A percentile compares a stretch with the other conserved stretches of the same genome.
Evolutionary conservation across 2,888 invertebrate genomes (phyloP).

Genomic region (Drosophila helvetica): DNA sequence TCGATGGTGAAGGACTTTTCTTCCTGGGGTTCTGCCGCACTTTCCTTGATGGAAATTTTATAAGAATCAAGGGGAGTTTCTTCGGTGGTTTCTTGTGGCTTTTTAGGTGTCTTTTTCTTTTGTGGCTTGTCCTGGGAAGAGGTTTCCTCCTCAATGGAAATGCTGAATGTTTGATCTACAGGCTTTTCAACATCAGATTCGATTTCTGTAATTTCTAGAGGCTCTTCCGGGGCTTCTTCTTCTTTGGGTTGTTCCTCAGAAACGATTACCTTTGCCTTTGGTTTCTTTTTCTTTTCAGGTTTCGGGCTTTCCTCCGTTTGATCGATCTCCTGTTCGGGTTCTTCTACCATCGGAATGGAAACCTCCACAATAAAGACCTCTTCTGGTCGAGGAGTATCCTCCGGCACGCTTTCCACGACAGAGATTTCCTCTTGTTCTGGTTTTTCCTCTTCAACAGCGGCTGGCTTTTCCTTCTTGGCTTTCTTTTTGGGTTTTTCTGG

Average conservation of each 20-base stretch:
- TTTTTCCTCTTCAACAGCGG: slow-evolving; percentile 28
- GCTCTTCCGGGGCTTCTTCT: slow-evolving; percentile 37
- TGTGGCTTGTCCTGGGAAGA: slow-evolving; percentile 6
- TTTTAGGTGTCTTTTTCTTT: slow-evolving; percentile 35
- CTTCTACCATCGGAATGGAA: slow-evolving; percentile 50
- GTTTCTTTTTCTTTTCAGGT: slow-evolving; percentile 78
- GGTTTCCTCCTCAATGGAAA: slow-evolving; percentile 48
- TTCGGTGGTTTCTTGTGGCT: slow-evolving; percentile 26
- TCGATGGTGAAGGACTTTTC: slow-evolving; percentile 65
- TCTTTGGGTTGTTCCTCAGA: slow-evolving; percentile 83
- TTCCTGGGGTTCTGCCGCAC: slow-evolving; percentile 42
- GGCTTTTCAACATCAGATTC: slow-evolving; percentile 65
- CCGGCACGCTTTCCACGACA: slow-evolving; percentile 68
- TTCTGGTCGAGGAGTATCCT: slow-evolving; percentile 9
- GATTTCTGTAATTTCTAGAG: slow-evolving; percentile 35
- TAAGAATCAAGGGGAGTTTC: slow-evolving; percentile 23
- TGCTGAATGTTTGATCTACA: slow-evolving; percentile 59
- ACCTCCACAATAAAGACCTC: slow-evolving; percentile 62
- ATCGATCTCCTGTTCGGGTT: slow-evolving; percentile 32
- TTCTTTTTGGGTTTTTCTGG: slow-evolving; percentile 64
- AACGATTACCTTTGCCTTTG: slow-evolving; percentile 78
- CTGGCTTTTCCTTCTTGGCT: slow-evolving; percentile 62
- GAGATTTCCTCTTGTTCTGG: slow-evolving; percentile 38
- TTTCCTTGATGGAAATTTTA: slow-evolving; percentile 54
- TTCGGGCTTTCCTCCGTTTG: not conserved